Evolutionary conservation across 2,113 vertebrate species (phyloP), one percentile per base, ranked within the genome.

Genomic region (Rhinichthys klamathensis): DNA sequence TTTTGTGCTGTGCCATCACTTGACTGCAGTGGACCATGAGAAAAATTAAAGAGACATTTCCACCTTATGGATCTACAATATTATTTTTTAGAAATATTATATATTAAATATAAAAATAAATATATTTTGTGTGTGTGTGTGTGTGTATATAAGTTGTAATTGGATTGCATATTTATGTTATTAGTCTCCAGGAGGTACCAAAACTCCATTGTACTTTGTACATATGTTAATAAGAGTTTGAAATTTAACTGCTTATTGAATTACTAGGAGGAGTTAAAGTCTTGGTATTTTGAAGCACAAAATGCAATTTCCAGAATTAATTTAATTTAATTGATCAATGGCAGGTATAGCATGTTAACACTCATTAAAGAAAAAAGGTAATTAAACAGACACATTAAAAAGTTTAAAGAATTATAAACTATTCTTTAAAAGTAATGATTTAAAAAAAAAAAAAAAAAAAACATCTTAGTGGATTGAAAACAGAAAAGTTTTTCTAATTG

Each of bases 1-100:
- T 93, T 95, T 96, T 96, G 93, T 94, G 82, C 65, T 11, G 89
- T 94, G 38, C 82, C 88, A 88, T 44, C 77, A 84, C 70, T 86
- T 65, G 77, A 23, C 87, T 86, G 89, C 61, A 87, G 73, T 86
- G 86, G 80, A 84, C 86, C 82, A 85, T 84, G 83, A 83, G 88
- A 90, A 89, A 88, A 86, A 65, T 41, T 2, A 15, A 21, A 91
- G 21, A 41, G 70, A 5, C 54, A 87, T 85, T 87, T 90, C 70
- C 82, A 35, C 83, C 76, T 79, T 60, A 38, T n/a, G 11, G 10
- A 79, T 78, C 30, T 79, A 23, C 18, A 56, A 54, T 61, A 15
- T 41, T 41, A 25, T 15, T 60, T 9, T 30, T 41, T 41, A 9
- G 54, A 41, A 41, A 9, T 41, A 9, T 9, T 41, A 41, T 2